Conservation (phyloP, 2,113 vertebrate genomes). For the Oenanthe melanoleuca region DNA sequence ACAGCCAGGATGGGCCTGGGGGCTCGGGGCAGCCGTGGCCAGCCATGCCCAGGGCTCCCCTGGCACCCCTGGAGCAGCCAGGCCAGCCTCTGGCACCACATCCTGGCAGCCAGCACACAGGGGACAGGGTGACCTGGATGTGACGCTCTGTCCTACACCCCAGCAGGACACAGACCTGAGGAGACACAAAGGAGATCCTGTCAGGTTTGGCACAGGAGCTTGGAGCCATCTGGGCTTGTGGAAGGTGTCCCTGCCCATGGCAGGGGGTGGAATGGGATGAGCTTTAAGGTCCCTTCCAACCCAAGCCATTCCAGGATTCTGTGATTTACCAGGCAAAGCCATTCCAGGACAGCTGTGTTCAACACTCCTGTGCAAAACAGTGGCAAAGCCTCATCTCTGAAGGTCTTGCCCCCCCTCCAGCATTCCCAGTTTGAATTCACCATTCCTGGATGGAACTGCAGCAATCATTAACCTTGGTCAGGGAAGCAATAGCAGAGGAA, state of each 20-base stretch:
- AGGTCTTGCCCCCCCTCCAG: neutral
- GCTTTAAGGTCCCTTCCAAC: neutral
- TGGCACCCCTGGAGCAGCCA: neutral
- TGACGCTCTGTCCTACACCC: neutral
- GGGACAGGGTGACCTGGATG: neutral
- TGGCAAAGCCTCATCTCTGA: neutral
- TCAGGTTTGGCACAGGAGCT: neutral
- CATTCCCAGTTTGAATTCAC: neutral
- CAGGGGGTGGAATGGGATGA: neutral
- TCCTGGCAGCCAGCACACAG: constrained; percentile 11
- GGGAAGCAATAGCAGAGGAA: neutral
- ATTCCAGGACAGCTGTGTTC: neutral
- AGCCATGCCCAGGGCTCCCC: neutral
- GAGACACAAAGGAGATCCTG: neutral
- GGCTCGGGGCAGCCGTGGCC: neutral
- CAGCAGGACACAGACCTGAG: neutral
- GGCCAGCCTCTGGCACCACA: constrained; percentile 68
- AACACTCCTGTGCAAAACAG: neutral
- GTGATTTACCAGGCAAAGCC: neutral
- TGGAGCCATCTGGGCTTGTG: fast-evolving
- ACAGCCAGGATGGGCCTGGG: neutral
- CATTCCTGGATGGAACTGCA: neutral
- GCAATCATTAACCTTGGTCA: neutral
- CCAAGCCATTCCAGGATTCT: neutral
- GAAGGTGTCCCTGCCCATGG: neutral